Percentiles rank a stretch among this genome's conserved stretches.
phyloP scores from a whole-genome alignment of 2,113 vertebrate genomes.

The Chaetura pelagica region DNA sequence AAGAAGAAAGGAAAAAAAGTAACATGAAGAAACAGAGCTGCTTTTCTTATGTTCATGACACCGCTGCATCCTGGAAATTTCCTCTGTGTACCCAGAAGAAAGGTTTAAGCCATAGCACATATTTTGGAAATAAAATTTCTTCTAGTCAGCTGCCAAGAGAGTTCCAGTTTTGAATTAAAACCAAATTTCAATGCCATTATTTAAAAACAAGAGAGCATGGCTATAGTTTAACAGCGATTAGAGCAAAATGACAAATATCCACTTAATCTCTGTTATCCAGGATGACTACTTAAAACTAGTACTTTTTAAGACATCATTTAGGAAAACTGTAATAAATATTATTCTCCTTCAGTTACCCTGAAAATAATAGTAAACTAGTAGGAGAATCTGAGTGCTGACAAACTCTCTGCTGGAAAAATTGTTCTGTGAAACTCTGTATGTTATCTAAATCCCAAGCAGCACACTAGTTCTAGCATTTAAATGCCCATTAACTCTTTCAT shows the following conservation, averaged over 20 bases:
- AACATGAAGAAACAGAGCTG: not conserved
- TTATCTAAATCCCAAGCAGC: not conserved
- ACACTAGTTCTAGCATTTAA: not conserved
- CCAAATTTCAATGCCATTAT: not conserved
- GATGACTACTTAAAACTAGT: not conserved
- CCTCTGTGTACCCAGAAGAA: not conserved
- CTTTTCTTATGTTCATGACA: fast-evolving
- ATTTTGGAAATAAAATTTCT: not conserved
- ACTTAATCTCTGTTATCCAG: not conserved
- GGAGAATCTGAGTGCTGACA: not conserved
- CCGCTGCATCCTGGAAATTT: not conserved
- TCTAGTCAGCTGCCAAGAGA: not conserved
- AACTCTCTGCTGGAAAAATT: not conserved
- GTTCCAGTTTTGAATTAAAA: not conserved
- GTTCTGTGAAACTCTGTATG: not conserved
- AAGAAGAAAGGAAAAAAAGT: fast-evolving
- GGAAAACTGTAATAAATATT: not conserved
- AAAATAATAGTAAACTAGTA: not conserved
- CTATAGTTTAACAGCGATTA: not conserved
- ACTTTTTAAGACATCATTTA: not conserved
- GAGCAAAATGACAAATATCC: not conserved
- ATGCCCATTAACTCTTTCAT: not conserved
- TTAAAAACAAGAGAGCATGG: not conserved
- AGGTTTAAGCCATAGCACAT: not conserved
- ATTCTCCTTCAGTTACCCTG: not conserved